Percentiles rank a stretch among this genome's conserved stretches.
phyloP scores from a whole-genome alignment of 2,797 vertebrate species.

The Gallinago nigripennis region DNA sequence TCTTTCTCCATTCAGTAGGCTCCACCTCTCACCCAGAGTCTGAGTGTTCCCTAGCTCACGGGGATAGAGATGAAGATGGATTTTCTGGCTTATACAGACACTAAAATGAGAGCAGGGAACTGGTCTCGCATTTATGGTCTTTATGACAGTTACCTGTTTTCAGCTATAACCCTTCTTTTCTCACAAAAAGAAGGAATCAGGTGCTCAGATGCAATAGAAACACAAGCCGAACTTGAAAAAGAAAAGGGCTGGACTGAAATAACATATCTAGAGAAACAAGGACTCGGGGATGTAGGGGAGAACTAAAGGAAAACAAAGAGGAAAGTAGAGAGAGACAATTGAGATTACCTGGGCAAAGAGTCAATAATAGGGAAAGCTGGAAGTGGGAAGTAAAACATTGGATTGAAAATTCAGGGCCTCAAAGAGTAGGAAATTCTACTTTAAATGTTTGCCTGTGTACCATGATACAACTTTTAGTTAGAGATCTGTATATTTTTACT shows the following conservation, averaged over 20 bases:
- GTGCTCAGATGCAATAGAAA: not conserved
- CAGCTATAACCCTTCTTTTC: not conserved
- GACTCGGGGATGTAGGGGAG: not conserved
- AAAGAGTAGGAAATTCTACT: not conserved
- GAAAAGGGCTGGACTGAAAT: not conserved
- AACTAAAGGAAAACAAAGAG: not conserved
- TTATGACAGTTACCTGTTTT: not conserved
- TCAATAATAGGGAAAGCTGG: not conserved
- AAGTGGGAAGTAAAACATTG: not conserved
- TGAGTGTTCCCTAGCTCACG: fast-evolving
- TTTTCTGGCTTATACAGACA: not conserved
- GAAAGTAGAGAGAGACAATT: not conserved
- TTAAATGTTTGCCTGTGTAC: not conserved
- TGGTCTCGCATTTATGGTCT: not conserved
- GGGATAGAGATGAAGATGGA: not conserved
- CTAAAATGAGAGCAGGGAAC: not conserved
- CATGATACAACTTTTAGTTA: not conserved
- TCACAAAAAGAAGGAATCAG: not conserved
- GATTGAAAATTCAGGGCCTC: not conserved
- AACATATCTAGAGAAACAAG: not conserved
- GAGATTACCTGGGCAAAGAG: not conserved
- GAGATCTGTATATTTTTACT: not conserved
- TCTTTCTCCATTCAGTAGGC: not conserved
- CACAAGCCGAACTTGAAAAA: not conserved
- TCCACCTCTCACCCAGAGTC: not conserved